Conservation (phyloP, 2,113 vertebrate species). For the Daboia siamensis region DNA sequence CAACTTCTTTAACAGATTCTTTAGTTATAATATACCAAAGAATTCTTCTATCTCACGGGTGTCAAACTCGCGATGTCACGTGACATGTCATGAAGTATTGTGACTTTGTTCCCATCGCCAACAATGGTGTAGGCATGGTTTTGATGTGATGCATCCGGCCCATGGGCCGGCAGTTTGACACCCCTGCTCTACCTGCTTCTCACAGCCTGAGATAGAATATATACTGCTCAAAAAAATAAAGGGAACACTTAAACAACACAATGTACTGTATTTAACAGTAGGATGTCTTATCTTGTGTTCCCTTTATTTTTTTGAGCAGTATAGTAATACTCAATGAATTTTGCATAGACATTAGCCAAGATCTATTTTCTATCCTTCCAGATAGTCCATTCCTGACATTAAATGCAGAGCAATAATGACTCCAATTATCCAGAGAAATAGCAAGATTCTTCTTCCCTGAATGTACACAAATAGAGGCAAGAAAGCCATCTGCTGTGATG, state of each 20-base stretch:
- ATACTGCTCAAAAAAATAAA: too few relatives aligned
- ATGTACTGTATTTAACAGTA: too few relatives aligned
- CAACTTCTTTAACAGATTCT: neutral
- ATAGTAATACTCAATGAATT: neutral
- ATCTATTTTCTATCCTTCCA: neutral
- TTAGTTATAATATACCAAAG: neutral
- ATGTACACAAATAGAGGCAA: neutral
- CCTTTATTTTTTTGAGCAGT: too few relatives aligned
- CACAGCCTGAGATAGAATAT: neutral
- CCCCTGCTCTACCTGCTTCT: neutral
- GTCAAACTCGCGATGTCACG: too few relatives aligned
- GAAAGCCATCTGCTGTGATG: neutral
- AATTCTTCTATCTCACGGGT: neutral
- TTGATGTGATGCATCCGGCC: too few relatives aligned
- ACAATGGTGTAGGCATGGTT: too few relatives aligned
- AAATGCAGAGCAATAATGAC: neutral
- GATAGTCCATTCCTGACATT: neutral
- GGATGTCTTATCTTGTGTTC: too few relatives aligned
- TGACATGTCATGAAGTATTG: too few relatives aligned
- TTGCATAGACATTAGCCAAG: neutral
- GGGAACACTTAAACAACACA: too few relatives aligned
- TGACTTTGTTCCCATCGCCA: too few relatives aligned
- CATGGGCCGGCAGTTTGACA: too few relatives aligned
- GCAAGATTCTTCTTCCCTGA: neutral
- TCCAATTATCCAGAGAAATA: neutral